A percentile compares a stretch with the other conserved stretches of the same genome.
phyloP scores from a whole-genome alignment of 2,888 invertebrate genomes.

The Athetis lepigone region DNA sequence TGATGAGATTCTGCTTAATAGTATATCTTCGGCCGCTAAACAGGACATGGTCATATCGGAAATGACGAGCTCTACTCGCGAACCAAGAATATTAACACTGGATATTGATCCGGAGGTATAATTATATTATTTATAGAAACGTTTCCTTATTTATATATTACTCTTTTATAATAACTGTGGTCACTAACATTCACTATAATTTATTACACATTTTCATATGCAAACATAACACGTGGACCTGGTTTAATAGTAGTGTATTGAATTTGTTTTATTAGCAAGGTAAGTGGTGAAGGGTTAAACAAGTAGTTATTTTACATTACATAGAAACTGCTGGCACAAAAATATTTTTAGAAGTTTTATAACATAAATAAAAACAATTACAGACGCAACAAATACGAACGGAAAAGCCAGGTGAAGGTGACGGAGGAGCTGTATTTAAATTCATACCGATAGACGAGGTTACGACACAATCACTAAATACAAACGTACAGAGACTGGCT shows the following conservation, averaged over 20 bases:
- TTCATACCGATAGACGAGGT: slow-evolving; percentile 88
- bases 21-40: slow-evolving; percentile 91
- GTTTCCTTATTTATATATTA: slow-evolving; percentile 69
- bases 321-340: slow-evolving; percentile 25
- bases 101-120: slow-evolving; percentile 92
- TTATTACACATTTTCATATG: slow-evolving; percentile 59
- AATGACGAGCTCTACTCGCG: slow-evolving; percentile 88
- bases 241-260: slow-evolving; percentile 60
- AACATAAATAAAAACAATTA: slow-evolving; percentile 71
- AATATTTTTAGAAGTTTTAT: slow-evolving; percentile 39
- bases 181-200: slow-evolving; percentile 56
- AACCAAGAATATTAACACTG: slow-evolving; percentile 91
- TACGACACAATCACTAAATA: slow-evolving; percentile 78
- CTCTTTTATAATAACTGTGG: slow-evolving; percentile 57
- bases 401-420: slow-evolving; percentile 84
- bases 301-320: slow-evolving; percentile 36
- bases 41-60: slow-evolving; percentile 90
- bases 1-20: slow-evolving; percentile 91
- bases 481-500: slow-evolving; percentile 84
- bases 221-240: slow-evolving; percentile 59
- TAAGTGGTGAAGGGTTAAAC: slow-evolving; percentile 80
- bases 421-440: slow-evolving; percentile 83
- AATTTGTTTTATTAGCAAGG: slow-evolving; percentile 65
- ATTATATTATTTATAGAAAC: slow-evolving; percentile 77
- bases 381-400: slow-evolving; percentile 90